Conservation (phyloP, 2,888 invertebrate genomes). For the Folsomia manolachei region DNA sequence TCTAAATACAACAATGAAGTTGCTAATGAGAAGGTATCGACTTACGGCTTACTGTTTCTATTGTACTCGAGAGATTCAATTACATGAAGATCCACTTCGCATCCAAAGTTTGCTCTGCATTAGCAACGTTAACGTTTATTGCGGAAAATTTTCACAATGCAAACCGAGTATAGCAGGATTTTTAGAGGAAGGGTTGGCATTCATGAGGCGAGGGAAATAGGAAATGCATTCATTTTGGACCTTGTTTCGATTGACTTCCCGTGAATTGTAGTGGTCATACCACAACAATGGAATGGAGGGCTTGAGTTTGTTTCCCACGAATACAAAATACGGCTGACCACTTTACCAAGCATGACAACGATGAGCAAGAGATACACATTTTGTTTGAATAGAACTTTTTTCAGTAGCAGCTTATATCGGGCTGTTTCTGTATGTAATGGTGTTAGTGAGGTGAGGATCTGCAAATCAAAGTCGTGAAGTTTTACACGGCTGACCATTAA, state of each 20-base stretch:
- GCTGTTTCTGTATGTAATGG: no score
- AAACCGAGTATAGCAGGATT: not conserved
- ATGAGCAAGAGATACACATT: not conserved
- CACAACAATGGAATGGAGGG: not conserved
- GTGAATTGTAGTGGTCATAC: not conserved
- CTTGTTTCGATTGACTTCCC: not conserved
- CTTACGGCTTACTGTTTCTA: not conserved
- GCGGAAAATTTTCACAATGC: not conserved
- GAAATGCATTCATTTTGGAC: constrained; percentile 16
- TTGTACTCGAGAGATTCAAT: not conserved
- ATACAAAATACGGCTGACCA: not conserved
- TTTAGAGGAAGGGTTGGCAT: not conserved
- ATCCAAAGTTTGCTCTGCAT: not conserved
- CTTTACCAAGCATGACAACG: no score
- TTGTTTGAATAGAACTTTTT: not conserved
- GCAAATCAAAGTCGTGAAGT: no score
- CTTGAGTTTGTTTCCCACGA: constrained; percentile 15
- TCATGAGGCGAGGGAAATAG: not conserved
- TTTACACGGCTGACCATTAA: constrained; percentile 21
- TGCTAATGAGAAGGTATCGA: constrained; percentile 15
- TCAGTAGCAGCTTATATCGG: no score
- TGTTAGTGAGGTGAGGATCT: no score
- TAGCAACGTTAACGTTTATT: no score
- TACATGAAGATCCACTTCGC: not conserved
- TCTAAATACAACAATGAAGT: constrained; percentile 5